Conservation (phyloP, 2,888 invertebrate species). For the Bursaphelenchus okinawaensis region DNA sequence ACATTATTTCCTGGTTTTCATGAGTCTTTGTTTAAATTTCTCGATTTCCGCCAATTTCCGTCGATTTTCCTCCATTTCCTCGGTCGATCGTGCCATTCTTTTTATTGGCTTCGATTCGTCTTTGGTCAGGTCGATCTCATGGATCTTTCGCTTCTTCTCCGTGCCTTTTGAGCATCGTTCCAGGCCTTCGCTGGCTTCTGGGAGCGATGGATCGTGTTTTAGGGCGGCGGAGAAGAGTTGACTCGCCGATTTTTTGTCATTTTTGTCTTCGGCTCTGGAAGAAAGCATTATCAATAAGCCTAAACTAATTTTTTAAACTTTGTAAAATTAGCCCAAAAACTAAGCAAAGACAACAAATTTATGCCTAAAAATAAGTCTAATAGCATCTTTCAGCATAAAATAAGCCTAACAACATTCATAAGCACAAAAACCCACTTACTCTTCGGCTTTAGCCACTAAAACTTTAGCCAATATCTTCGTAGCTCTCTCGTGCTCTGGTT, state of each 20-base stretch:
- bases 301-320: background rate
- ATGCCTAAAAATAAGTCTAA: no score
- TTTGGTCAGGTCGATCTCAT: constrained; percentile 2
- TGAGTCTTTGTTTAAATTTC: background rate
- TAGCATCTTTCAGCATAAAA: no score
- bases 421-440: background rate
- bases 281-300: background rate
- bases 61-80: background rate
- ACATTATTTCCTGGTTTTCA: constrained; percentile 1
- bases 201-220: background rate
- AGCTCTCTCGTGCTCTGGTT: constrained; percentile 4
- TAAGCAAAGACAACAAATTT: background rate
- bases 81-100: background rate
- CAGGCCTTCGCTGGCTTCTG: background rate
- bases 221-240: background rate
- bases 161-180: background rate
- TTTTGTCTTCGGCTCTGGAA: constrained; percentile 4
- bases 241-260: background rate
- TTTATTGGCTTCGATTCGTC: background rate
- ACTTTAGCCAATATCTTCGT: constrained; percentile 3
- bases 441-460: constrained; percentile 3
- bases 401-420: no score
- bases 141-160: background rate
- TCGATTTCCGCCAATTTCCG: constrained; percentile 1
- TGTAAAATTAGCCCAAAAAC: background rate